Conservation (phyloP, 2,113 vertebrate genomes). For the Notothenia rossii region DNA sequence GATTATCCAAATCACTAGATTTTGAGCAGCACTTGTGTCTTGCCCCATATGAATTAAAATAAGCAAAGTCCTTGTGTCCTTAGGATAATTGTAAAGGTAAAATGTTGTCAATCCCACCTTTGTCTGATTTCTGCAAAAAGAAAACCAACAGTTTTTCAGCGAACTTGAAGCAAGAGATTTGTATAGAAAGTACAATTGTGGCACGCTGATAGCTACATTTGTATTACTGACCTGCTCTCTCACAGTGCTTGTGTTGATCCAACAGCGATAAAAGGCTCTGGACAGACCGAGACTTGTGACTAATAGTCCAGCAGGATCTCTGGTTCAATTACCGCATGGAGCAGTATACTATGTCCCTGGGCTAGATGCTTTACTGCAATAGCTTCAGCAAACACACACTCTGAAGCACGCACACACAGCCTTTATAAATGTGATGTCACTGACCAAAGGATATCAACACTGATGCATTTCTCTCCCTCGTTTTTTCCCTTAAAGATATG, state of each 20-base stretch:
- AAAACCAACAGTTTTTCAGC: background rate
- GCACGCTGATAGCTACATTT: constrained; percentile 46
- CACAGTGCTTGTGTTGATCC: constrained; percentile 60
- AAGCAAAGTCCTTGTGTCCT: background rate
- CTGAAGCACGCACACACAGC: constrained; percentile 32
- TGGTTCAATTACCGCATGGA: constrained; percentile 78
- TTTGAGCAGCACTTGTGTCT: no score
- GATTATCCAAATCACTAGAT: no score
- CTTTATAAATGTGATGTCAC: constrained; percentile 79
- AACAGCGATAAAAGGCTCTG: constrained; percentile 65
- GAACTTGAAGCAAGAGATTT: constrained; percentile 5
- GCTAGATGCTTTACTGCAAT: constrained; percentile 70
- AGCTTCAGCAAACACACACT: constrained; percentile 51
- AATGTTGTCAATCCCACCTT: no score
- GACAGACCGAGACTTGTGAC: constrained; percentile 69
- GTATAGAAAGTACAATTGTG: constrained; percentile 19
- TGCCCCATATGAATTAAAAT: no score
- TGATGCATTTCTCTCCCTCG: constrained; percentile 71
- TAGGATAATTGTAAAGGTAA: no score
- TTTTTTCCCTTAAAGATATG: constrained; percentile 74
- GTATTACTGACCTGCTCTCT: constrained; percentile 52
- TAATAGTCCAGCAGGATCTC: constrained; percentile 71
- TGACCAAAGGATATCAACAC: constrained; percentile 71
- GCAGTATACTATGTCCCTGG: constrained; percentile 76
- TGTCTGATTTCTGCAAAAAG: background rate